Evolutionary conservation across 2,113 vertebrate genomes (phyloP).

Genomic region (Cardinalis cardinalis): DNA sequence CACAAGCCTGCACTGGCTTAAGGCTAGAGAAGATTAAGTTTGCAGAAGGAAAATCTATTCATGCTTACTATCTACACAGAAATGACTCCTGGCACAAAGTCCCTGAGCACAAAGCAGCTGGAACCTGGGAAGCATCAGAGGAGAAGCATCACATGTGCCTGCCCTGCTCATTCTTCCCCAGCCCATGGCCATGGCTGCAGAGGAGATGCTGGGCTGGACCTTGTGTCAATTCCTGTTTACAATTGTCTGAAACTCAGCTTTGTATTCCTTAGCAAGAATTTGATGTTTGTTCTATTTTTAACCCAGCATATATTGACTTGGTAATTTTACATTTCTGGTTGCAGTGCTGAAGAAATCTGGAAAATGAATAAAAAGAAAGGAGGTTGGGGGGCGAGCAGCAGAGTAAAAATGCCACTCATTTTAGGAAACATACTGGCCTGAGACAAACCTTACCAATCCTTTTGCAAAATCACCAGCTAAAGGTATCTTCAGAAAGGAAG

Average conservation of each 20-base stretch:
- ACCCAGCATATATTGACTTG: not conserved
- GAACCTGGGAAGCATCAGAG: not conserved
- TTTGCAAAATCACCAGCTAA: not conserved
- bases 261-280: not conserved
- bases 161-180: not conserved
- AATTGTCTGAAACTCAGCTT: not conserved
- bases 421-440: not conserved
- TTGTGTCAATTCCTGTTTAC: not conserved
- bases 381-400: fast-evolving
- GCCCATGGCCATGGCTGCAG: not conserved
- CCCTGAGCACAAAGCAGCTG: not conserved
- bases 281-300: not conserved
- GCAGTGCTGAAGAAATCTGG: not conserved
- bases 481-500: not conserved
- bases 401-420: not conserved
- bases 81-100: not conserved
- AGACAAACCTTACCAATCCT: not conserved
- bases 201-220: not conserved
- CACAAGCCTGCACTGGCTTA: not conserved
- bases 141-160: not conserved
- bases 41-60: not conserved
- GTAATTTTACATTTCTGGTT: not conserved
- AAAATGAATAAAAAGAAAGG: not conserved
- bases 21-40: not conserved
- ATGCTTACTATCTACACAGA: not conserved